These are phyloP conservation scores for Automeris io DNA, from an alignment of 2,888 invertebrate species.

Conservation along the genomic window DNA sequence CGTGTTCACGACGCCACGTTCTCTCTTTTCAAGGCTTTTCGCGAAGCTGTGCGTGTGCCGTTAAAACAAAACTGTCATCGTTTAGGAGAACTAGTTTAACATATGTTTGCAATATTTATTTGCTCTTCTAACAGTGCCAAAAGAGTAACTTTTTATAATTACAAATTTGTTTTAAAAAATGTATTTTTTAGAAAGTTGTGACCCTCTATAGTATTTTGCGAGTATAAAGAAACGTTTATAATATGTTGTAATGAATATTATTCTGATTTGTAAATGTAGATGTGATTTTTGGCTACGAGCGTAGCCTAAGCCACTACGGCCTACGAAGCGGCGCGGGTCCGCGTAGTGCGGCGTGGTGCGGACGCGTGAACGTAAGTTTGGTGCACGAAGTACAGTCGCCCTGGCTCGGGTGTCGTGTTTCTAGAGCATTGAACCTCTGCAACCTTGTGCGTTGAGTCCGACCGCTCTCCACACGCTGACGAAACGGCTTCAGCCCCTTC, in stretches of 20 bases:
- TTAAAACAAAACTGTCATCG: slow-evolving; percentile 61
- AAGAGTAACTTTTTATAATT: not conserved
- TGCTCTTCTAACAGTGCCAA: slow-evolving; percentile 18
- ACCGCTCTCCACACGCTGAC: slow-evolving; percentile 71
- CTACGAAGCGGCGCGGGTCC: slow-evolving; percentile 4
- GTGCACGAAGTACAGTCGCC: slow-evolving; percentile 45
- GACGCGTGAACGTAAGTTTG: slow-evolving; percentile 31
- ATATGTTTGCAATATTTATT: slow-evolving; percentile 24
- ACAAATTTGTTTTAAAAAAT: not conserved
- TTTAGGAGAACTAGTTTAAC: slow-evolving; percentile 48
- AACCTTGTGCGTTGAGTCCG: slow-evolving; percentile 75
- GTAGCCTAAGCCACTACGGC: slow-evolving; percentile 23
- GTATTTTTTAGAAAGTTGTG: not conserved
- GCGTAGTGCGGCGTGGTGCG: slow-evolving; percentile 26
- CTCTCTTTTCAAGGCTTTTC: slow-evolving; percentile 71
- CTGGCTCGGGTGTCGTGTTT: slow-evolving; percentile 72
- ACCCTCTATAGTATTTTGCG: too few relatives aligned
- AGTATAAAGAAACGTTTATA: too few relatives aligned
- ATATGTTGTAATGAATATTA: not conserved
- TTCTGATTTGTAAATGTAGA: not conserved
- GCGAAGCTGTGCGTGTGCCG: slow-evolving; percentile 56
- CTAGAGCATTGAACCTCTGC: slow-evolving; percentile 76
- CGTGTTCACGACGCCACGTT: slow-evolving; percentile 67
- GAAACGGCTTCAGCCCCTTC: slow-evolving; percentile 71
- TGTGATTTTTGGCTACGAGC: slow-evolving; percentile 19